These are phyloP conservation scores for Elanus axillaris DNA, from an alignment of 2,113 vertebrate genomes.

Conservation along the genomic window DNA sequence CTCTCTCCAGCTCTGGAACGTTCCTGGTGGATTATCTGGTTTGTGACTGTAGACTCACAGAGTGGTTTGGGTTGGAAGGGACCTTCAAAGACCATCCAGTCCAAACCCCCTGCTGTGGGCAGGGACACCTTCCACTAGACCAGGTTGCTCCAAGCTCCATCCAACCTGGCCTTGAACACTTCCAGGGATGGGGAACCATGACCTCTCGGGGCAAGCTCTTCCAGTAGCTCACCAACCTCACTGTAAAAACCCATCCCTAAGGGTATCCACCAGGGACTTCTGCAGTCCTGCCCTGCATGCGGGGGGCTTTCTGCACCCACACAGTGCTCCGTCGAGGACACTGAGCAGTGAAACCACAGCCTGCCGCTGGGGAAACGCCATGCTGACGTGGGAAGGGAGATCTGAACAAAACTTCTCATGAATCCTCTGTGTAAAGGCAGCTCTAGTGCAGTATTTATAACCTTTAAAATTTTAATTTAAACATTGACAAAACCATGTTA, in stretches of 20 bases:
- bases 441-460: conserved; percentile 30
- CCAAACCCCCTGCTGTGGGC: neutral
- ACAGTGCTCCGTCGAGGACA: rapidly evolving
- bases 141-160: rapidly evolving
- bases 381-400: neutral
- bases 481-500: conserved; percentile 73
- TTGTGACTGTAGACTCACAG: neutral
- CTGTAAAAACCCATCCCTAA: neutral
- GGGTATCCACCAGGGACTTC: neutral
- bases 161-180: neutral
- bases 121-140: neutral
- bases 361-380: neutral
- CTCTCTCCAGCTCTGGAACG: neutral
- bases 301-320: neutral
- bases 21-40: neutral
- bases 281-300: neutral
- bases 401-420: neutral
- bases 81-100: rapidly evolving
- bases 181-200: neutral
- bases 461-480: conserved; percentile 69
- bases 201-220: neutral
- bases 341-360: neutral
- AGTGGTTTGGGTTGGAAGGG: neutral
- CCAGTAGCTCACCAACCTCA: neutral
- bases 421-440: neutral